These are phyloP conservation scores for Gorilla gorilla DNA, from an alignment of 2,113 vertebrate species.

Conservation along the genomic window DNA sequence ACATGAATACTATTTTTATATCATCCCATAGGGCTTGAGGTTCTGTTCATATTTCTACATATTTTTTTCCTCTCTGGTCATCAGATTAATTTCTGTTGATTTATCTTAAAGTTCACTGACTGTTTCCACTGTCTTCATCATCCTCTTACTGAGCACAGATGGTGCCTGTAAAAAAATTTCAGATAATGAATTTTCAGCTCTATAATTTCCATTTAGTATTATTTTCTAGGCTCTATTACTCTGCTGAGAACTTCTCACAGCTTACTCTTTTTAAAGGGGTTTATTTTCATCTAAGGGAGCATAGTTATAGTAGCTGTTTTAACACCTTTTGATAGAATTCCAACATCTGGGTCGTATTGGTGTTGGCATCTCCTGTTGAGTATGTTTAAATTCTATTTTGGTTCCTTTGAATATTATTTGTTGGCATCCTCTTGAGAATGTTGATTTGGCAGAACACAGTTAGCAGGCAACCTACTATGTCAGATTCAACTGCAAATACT, in stretches of 20 bases:
- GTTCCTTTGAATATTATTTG: background rate
- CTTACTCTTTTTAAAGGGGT: background rate
- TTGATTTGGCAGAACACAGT: background rate
- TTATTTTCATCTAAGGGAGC: background rate
- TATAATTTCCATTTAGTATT: background rate
- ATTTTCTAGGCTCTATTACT: background rate
- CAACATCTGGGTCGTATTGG: background rate
- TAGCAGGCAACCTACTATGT: background rate
- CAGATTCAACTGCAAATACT: background rate
- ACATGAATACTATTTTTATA: background rate
- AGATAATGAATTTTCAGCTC: background rate
- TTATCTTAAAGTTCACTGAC: background rate
- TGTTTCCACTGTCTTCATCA: background rate
- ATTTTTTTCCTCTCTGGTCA: background rate
- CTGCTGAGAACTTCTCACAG: background rate
- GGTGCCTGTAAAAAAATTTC: background rate
- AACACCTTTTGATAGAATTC: background rate
- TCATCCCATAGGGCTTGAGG: background rate
- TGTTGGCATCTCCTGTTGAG: background rate
- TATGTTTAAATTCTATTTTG: background rate
- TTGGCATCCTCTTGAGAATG: background rate
- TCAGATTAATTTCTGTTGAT: background rate
- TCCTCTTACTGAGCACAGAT: background rate
- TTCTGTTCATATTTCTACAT: background rate
- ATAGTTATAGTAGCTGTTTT: background rate